Conservation (phyloP, 2,113 vertebrate species). For the Oceanodroma tethys region DNA sequence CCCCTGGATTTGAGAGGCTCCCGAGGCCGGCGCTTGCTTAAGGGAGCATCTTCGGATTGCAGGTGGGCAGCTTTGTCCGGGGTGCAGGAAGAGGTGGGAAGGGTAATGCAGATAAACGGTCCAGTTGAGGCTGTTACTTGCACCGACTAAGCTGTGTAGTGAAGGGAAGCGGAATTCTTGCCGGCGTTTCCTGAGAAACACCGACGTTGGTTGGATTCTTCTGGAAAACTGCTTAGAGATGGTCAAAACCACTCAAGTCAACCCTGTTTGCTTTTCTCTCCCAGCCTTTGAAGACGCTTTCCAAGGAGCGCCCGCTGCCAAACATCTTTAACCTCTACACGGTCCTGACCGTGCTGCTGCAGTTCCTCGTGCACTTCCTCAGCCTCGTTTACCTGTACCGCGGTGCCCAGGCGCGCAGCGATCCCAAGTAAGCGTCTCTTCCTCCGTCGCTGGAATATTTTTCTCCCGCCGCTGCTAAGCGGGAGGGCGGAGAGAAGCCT, state of each 20-base stretch:
- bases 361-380: conserved; percentile 93
- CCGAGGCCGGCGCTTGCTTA: background rate
- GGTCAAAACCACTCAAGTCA: background rate
- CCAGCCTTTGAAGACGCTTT: conserved; percentile 92
- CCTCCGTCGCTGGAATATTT: fast-evolving
- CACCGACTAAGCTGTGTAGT: fast-evolving
- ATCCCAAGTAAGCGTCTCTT: conserved; percentile 74
- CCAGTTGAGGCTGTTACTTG: background rate
- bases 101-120: too few relatives aligned
- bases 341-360: conserved; percentile 90
- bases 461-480: background rate
- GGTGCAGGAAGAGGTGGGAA: background rate
- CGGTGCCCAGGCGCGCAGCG: conserved; percentile 85
- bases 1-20: background rate
- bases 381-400: conserved; percentile 90
- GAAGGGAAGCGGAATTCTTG: too few relatives aligned
- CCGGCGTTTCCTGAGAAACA: background rate
- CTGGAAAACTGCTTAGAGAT: background rate
- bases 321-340: conserved; percentile 98
- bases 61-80: background rate
- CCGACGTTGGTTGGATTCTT: fast-evolving
- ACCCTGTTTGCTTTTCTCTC: background rate
- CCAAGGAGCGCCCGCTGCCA: conserved; percentile 89
- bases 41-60: background rate
- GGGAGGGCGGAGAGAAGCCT: background rate